Percentiles rank a stretch among this genome's conserved stretches.
Conservation (phyloP, 2,888 invertebrate genomes). For the Hemithea aestivaria region DNA sequence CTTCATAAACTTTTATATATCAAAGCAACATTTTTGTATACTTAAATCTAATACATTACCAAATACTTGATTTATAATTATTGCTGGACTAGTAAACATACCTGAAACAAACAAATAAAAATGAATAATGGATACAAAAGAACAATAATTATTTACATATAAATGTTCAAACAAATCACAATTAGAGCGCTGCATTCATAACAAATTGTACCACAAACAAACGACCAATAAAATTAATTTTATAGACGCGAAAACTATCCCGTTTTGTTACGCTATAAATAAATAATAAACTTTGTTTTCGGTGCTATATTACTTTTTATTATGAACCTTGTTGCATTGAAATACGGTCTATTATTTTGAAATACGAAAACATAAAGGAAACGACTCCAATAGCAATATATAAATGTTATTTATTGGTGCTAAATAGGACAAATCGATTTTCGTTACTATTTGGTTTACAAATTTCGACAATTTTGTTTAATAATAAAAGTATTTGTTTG, state of each 20-base stretch:
- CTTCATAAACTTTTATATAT: too few relatives aligned
- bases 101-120: conserved; percentile 15
- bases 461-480: too few relatives aligned
- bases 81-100: conserved; percentile 4
- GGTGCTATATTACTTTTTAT: conserved; percentile 8
- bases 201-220: conserved; percentile 3
- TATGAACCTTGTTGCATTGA: conserved; percentile 2
- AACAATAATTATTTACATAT: too few relatives aligned
- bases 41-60: too few relatives aligned
- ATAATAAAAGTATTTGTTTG: too few relatives aligned
- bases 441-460: too few relatives aligned
- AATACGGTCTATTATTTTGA: conserved; percentile 2
- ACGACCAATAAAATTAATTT: conserved; percentile 35
- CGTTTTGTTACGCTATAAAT: conserved; percentile 29
- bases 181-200: conserved; percentile 1
- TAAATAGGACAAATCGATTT: too few relatives aligned
- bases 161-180: conserved; percentile 3
- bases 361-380: too few relatives aligned
- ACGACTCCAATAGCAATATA: not conserved
- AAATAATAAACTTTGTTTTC: conserved; percentile 28
- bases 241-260: conserved; percentile 35
- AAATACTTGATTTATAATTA: too few relatives aligned
- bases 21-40: too few relatives aligned
- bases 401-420: too few relatives aligned
- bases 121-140: too few relatives aligned